These are phyloP conservation scores for Oreortyx pictus DNA, from an alignment of 2,797 vertebrate species.

Conservation along the genomic window DNA sequence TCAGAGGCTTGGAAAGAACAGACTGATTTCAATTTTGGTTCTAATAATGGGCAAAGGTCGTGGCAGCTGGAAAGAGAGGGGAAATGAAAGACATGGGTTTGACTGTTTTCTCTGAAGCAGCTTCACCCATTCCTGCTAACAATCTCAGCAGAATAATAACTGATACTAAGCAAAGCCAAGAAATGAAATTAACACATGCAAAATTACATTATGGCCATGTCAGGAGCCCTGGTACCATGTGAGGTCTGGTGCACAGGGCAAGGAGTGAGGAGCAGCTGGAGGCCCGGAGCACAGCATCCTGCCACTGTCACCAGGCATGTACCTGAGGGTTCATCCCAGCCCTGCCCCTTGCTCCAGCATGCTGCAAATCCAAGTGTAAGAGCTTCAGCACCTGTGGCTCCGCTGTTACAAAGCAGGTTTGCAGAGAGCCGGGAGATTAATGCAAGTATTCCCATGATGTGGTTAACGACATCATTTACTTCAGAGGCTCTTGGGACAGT, in stretches of 20 bases:
- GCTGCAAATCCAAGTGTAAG: neutral
- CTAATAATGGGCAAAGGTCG: slow-evolving; percentile 61
- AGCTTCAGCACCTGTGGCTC: slow-evolving; percentile 29
- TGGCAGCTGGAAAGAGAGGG: slow-evolving; percentile 41
- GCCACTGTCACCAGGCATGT: accelerated
- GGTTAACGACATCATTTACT: slow-evolving; percentile 56
- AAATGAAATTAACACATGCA: slow-evolving; percentile 70
- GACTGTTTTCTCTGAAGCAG: slow-evolving; percentile 63
- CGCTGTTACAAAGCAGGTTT: neutral
- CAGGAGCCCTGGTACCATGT: slow-evolving; percentile 38
- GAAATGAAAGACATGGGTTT: slow-evolving; percentile 59
- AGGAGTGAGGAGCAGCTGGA: neutral
- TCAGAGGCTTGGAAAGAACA: slow-evolving; percentile 45
- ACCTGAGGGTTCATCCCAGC: neutral
- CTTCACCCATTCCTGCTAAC: slow-evolving; percentile 60
- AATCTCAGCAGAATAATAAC: slow-evolving; percentile 65
- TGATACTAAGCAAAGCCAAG: slow-evolving; percentile 65
- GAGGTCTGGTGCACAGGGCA: neutral
- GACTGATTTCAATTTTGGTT: slow-evolving; percentile 61
- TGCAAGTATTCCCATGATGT: slow-evolving; percentile 12
- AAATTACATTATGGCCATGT: slow-evolving; percentile 52
- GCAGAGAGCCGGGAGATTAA: neutral
- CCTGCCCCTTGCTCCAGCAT: accelerated
- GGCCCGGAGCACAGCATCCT: neutral
- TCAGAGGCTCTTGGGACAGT: slow-evolving; percentile 36